Percentiles rank a stretch among this genome's conserved stretches.
phyloP scores from a whole-genome alignment of 2,113 vertebrate species.

The Mirza zaza region DNA sequence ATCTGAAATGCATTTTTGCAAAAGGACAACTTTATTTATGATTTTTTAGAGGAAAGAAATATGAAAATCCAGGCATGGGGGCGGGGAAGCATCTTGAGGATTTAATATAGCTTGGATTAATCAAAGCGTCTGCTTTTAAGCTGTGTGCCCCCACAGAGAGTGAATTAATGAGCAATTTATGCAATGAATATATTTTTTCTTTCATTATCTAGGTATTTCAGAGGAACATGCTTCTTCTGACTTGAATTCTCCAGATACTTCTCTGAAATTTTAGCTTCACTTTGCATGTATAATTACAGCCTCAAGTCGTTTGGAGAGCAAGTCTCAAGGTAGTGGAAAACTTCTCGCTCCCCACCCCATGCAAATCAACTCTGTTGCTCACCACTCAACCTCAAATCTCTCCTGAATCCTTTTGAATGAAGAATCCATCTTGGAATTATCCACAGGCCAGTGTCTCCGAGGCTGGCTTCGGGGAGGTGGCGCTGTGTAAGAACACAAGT shows the following conservation, averaged over 20 bases:
- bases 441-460: neutral
- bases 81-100: neutral
- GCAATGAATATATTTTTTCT: conserved; percentile 74
- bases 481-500: neutral
- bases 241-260: conserved; percentile 69
- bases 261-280: conserved; percentile 54
- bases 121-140: conserved; percentile 59
- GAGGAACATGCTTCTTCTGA: conserved; percentile 59
- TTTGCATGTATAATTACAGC: conserved; percentile 71
- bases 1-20: conserved; percentile 47
- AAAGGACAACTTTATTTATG: conserved; percentile 63
- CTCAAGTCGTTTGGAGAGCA: conserved; percentile 16
- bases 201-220: conserved; percentile 78
- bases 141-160: conserved; percentile 48
- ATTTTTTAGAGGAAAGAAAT: conserved; percentile 26
- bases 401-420: neutral
- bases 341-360: neutral
- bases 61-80: neutral
- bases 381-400: neutral
- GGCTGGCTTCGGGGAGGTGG: neutral
- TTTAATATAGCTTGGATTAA: conserved; percentile 60
- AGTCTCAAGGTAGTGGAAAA: conserved; percentile 6
- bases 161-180: conserved; percentile 75
- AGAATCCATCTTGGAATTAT: conserved; percentile 5
- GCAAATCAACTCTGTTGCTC: neutral